These are phyloP conservation scores for Callaeas wilsoni DNA, from an alignment of 2,113 vertebrate genomes.

Conservation along the genomic window DNA sequence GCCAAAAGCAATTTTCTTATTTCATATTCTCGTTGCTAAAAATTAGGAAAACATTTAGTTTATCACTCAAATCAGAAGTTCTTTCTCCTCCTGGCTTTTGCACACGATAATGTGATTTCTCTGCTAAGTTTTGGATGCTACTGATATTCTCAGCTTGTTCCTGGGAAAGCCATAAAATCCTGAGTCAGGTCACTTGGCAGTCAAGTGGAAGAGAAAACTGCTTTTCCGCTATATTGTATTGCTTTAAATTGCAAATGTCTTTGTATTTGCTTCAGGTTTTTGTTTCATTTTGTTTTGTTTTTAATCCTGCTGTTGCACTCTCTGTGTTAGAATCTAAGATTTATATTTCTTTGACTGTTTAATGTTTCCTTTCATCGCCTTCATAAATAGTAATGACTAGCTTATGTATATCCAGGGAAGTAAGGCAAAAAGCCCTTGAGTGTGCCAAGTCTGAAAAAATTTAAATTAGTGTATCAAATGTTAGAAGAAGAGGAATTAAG, in stretches of 20 bases:
- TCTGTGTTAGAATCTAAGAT: constrained; percentile 23
- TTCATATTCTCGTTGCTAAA: background rate
- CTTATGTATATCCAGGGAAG: constrained; percentile 45
- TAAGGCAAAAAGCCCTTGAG: constrained; percentile 31
- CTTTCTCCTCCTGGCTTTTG: background rate
- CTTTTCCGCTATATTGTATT: constrained; percentile 27
- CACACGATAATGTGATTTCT: background rate
- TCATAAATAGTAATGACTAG: constrained; percentile 59
- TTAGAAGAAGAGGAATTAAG: constrained; percentile 30
- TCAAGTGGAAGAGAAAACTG: constrained; percentile 44
- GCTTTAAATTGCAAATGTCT: constrained; percentile 53
- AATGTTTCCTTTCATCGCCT: constrained; percentile 41
- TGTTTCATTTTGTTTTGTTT: constrained; percentile 2
- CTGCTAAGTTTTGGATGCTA: background rate
- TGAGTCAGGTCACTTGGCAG: constrained; percentile 53
- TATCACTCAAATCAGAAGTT: background rate
- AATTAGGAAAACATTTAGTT: background rate
- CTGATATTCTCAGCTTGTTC: background rate
- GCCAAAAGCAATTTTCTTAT: background rate
- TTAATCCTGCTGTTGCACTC: constrained; percentile 19
- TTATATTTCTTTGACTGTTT: constrained; percentile 46
- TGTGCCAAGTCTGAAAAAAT: constrained; percentile 36
- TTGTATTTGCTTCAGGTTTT: constrained; percentile 25
- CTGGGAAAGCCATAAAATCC: constrained; percentile 33
- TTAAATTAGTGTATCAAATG: constrained; percentile 28